A percentile compares a stretch with the other conserved stretches of the same genome.
Evolutionary conservation across 92 coral and sea anemone species (phyloP).

Genomic region (Epizoanthus rinbou): DNA sequence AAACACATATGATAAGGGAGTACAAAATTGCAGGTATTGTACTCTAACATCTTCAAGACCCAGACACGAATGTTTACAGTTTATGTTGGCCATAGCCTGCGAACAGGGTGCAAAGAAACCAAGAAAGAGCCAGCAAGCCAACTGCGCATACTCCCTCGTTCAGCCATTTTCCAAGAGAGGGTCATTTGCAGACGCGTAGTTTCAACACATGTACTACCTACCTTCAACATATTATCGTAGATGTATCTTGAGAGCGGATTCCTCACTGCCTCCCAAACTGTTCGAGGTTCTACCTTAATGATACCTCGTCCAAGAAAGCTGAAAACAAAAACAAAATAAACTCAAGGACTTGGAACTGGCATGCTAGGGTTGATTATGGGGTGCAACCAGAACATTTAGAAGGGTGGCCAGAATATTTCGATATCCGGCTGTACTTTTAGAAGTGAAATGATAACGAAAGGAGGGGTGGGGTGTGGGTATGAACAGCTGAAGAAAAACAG

Average conservation of each 20-base stretch:
- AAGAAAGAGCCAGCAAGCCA: no score
- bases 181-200: no score
- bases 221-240: constrained; percentile 99
- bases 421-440: no score
- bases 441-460: no score
- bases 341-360: not conserved
- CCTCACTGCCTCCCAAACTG: constrained; percentile 90
- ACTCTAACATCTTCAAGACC: not conserved
- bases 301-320: constrained; percentile 98
- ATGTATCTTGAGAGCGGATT: constrained; percentile 95
- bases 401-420: no score
- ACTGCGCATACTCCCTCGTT: no score
- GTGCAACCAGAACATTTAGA: no score
- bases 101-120: no score
- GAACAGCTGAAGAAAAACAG: no score
- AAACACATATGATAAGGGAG: not conserved
- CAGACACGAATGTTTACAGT: not conserved
- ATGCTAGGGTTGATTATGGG: no score
- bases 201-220: not conserved
- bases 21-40: not conserved
- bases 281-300: constrained; percentile 75
- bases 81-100: not conserved
- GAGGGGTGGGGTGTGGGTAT: no score
- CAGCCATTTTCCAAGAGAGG: no score
- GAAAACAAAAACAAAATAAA: not conserved